Base-by-base conservation (phyloP, 2,888 invertebrate species). In the Parasteatoda lunata region DNA sequence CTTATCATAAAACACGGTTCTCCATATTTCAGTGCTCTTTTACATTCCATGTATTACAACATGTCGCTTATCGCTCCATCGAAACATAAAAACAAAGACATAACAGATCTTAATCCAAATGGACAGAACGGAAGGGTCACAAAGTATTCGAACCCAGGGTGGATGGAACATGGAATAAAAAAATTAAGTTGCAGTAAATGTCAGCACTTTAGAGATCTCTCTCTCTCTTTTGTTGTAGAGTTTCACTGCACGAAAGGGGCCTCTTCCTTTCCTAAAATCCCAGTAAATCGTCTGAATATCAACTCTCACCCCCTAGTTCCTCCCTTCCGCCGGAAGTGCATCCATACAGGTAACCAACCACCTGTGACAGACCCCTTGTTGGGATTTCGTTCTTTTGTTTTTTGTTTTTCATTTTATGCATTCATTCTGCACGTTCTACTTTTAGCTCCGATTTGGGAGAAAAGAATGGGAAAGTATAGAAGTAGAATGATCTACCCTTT, bases 261-360 rank as follows among this genome's bases (percentile, higher is more conserved):
- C 73, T 73, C 72, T 66, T 66, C 66, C 59, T 79, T 51, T 54
- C n/a, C 73, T 15, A 9, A 15, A 82, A 83, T 77, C 83, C 72
- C 83, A 48, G 65, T 64, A 70, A 71, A 84, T 65, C 77, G 77
- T 45, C 66, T 54, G 73, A 66, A 66, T 76, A 51, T 54, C 66
- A 54, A 51, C 47, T 15, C 68, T 77, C 52, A 52, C 54, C 66
- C 54, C 73, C 77, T 66, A 49, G 45, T 9, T 68, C n/a, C 15
- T 6, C 11, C 45, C 72, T 80, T 86, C 85, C 85, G 85, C 48
- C 85, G 85, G 85, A 86, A 77, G 77, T 80, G 76, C 15, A 77
- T 52, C 85, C 77, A 80, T 81, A 81, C 77, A 75, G 85, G 76
- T 71, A 86, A 76, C 65, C 77, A 86, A 54, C 85, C 85, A 86